Percentiles rank a stretch among this genome's conserved stretches.
Evolutionary conservation across 1,140 invertebrate species (phyloP).

Genomic region (Diuraphis noxia): DNA sequence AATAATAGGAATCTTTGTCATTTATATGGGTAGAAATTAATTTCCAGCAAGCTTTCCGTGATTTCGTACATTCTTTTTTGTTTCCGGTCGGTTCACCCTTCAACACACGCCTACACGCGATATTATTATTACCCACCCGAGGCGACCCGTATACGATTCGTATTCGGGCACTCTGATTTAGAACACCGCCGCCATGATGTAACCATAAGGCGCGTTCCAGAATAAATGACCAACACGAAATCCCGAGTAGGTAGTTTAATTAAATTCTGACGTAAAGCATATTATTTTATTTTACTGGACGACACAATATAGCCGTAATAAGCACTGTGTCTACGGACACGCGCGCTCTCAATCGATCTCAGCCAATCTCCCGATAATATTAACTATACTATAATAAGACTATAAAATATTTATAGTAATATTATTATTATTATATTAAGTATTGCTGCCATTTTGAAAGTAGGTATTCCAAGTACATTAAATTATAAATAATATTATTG

Average conservation of each 20-base stretch:
- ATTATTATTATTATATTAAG: too few relatives aligned
- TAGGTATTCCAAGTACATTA: neutral
- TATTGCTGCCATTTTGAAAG: neutral
- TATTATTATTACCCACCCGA: conserved; percentile 19
- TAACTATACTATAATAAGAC: neutral
- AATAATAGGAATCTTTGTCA: neutral
- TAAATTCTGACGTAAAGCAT: neutral
- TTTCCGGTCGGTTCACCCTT: neutral
- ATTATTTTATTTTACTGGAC: neutral
- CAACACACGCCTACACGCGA: neutral
- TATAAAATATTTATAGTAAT: too few relatives aligned
- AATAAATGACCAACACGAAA: neutral
- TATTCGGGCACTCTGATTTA: neutral
- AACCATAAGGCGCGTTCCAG: neutral
- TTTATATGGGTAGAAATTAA: conserved; percentile 9
- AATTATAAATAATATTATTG: neutral
- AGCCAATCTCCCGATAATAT: neutral
- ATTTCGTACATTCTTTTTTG: conserved; percentile 25
- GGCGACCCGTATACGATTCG: neutral
- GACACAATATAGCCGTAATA: neutral
- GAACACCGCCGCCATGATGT: neutral
- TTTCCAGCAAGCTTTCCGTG: neutral
- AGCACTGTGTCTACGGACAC: neutral
- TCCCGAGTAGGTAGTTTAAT: neutral
- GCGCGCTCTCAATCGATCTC: neutral